Conservation (phyloP, 2,113 vertebrate genomes). For the Ploceus nigricollis region DNA sequence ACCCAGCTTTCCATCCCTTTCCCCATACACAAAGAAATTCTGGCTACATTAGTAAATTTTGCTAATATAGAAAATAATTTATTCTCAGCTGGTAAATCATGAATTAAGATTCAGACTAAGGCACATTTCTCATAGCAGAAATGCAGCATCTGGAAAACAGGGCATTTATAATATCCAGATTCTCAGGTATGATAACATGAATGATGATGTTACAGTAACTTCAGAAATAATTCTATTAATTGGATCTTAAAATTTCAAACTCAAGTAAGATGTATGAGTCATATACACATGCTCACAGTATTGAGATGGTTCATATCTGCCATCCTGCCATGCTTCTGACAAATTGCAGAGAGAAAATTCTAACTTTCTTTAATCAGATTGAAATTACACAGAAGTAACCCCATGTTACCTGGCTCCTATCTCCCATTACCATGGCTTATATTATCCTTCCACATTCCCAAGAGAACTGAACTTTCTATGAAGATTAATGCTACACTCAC, state of each 20-base stretch:
- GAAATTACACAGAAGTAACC: neutral
- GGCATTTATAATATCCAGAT: neutral
- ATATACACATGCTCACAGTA: neutral
- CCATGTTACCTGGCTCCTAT: neutral
- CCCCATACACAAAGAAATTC: neutral
- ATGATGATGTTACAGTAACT: neutral
- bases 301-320: neutral
- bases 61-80: neutral
- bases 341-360: constrained; percentile 12
- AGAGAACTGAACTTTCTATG: constrained; percentile 47
- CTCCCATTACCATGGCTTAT: constrained; percentile 7
- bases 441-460: constrained; percentile 2
- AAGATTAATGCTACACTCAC: constrained; percentile 60
- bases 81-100: neutral
- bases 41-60: neutral
- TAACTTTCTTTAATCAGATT: neutral
- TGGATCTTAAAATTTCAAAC: neutral
- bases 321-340: neutral
- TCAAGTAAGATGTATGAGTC: neutral
- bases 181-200: neutral
- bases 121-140: neutral
- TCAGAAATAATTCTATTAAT: neutral
- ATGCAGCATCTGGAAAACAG: neutral
- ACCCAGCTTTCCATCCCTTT: neutral
- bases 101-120: neutral